Percentiles rank a stretch among this genome's conserved stretches.
Evolutionary conservation across 2,797 vertebrate genomes (phyloP).

Genomic region (Cirrhinus mrigala): DNA sequence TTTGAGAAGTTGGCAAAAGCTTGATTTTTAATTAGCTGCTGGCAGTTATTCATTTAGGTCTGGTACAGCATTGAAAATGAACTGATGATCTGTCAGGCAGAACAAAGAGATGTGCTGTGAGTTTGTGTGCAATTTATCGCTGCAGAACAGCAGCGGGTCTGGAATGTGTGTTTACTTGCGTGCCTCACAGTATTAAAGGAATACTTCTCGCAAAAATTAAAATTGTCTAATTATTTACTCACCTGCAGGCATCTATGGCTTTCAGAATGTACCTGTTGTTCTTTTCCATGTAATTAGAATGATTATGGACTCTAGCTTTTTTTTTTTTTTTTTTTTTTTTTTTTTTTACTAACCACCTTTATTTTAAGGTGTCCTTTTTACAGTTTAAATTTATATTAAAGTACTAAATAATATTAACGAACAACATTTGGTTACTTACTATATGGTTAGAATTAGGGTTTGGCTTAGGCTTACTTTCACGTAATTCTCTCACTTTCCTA

Average conservation of each 20-base stretch:
- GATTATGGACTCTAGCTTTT: no score
- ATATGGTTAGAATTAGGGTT: no score
- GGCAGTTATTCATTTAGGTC: slow-evolving; percentile 71
- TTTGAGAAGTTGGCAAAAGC: slow-evolving; percentile 31
- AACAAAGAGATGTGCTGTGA: slow-evolving; percentile 85
- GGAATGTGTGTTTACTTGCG: slow-evolving; percentile 61
- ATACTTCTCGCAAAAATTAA: background rate
- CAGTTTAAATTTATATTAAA: no score
- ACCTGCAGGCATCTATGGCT: background rate
- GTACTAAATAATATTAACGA: no score
- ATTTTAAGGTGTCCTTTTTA: no score
- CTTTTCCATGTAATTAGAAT: background rate
- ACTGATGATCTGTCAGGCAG: slow-evolving; percentile 82
- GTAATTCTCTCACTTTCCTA: no score
- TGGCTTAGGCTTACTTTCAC: no score
- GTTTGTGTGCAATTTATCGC: slow-evolving; percentile 83
- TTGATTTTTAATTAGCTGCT: slow-evolving; percentile 21
- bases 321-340: no score
- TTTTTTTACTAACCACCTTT: no score
- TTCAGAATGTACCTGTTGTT: background rate
- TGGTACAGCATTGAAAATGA: slow-evolving; percentile 79
- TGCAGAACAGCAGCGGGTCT: slow-evolving; percentile 80
- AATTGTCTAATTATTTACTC: background rate
- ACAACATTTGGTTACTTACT: no score
- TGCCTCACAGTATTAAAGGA: background rate